phyloP scores from a whole-genome alignment of 2,888 invertebrate genomes.

The Apodemia zela region DNA sequence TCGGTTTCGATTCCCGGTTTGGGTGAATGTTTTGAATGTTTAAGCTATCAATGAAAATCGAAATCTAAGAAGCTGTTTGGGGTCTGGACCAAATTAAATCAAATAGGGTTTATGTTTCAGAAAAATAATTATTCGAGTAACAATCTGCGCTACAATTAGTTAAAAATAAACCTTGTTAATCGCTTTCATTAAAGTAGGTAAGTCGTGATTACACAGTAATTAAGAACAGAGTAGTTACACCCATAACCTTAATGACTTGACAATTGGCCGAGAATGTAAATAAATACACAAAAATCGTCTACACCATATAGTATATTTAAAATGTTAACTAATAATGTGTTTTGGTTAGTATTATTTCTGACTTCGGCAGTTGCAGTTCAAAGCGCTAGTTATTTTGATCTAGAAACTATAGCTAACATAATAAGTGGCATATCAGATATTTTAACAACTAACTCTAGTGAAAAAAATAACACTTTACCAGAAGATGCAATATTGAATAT shows the following conservation, averaged over 20 bases:
- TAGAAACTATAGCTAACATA: constrained; percentile 14
- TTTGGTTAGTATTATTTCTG: not conserved
- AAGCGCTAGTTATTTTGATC: not conserved
- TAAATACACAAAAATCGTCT: not conserved
- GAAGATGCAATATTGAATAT: constrained; percentile 51
- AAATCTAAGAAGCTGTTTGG: too few relatives aligned
- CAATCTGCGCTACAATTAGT: not conserved
- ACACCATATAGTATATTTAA: not conserved
- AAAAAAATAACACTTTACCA: constrained; percentile 5
- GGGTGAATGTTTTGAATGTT: too few relatives aligned
- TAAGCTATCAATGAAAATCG: too few relatives aligned
- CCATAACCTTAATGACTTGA: constrained; percentile 9
- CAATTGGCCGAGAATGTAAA: not conserved
- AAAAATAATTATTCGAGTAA: not conserved
- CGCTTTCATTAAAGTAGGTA: not conserved
- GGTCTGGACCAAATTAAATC: not conserved
- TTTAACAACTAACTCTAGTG: constrained; percentile 6
- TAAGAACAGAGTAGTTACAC: not conserved
- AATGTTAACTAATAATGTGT: not conserved
- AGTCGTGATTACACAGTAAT: not conserved
- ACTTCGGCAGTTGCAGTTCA: not conserved
- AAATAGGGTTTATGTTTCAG: too few relatives aligned
- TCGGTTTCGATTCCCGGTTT: too few relatives aligned
- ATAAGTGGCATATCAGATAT: constrained; percentile 17
- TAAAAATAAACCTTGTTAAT: not conserved